Base-by-base conservation (phyloP, 92 coral and sea anemone species). In the Micromussa lordhowensis region DNA sequence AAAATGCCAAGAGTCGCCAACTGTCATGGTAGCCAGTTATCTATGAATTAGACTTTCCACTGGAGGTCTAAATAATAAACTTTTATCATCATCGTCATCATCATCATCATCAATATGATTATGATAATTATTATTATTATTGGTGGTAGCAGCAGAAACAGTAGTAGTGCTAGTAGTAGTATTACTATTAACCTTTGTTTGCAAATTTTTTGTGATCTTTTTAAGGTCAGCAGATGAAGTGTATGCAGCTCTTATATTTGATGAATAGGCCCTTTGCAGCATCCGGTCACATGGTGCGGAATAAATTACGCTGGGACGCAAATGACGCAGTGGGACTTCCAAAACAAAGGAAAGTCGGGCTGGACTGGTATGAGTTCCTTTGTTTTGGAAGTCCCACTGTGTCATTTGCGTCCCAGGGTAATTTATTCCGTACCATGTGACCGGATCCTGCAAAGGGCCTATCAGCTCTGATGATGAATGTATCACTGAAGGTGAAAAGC, bases 161-260 rank as follows among this genome's bases (percentile, higher is more conserved):
- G 48, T 40, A 40, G 48, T 40, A 40, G 4, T 40, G 7, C 48
- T 34, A 72, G 77, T 34, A 72, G 77, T 72, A 72, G 81, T 77
- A 77, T 77, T 48, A 63, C 82, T 78, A 53, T 51, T 51, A 12
- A 53, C 21, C 64, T 51, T 22, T n/a, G 28, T 78, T 78, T 78
- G 30, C 82, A 78, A 78, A 53, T 0, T 53, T 78, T 77, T 51
- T 78, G 57, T 78, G 26, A 57, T 78, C 82, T 78, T 51, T 77
- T 55, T 53, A 53, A 78, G 82, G 82, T 78, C 82, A 26, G 68
- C 57, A 30, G 87, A 72, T 77, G 78, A 81, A 30, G 68, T 88
- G 29, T 88, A 88, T 88, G 91, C 91, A 80, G 86, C 86, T 7
- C 73, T 88, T 68, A 68, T 88, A 11, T 86, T 69, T 61, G 78